These are phyloP conservation scores for Anagyrus pseudococci DNA, from an alignment of 2,888 invertebrate genomes.

Conservation along the genomic window DNA sequence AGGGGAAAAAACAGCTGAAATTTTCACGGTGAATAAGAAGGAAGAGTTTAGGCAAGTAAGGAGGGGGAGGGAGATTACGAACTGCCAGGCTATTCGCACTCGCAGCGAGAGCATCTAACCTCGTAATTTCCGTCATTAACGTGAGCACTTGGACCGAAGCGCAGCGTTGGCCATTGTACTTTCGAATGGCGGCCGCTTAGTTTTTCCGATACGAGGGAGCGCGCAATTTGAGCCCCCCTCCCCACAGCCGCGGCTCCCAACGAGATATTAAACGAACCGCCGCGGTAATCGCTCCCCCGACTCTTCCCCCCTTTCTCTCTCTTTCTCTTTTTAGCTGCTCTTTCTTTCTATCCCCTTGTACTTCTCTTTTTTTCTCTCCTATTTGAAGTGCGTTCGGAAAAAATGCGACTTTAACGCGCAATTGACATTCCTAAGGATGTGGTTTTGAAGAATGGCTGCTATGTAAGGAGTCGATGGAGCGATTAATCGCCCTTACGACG, in stretches of 20 bases:
- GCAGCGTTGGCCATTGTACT: too few relatives aligned
- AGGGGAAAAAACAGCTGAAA: too few relatives aligned
- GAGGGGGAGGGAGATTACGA: too few relatives aligned
- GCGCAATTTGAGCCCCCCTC: conserved; percentile 6
- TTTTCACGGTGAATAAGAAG: too few relatives aligned
- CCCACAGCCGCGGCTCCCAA: background rate
- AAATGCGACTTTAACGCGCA: conserved; percentile 12
- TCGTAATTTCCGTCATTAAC: background rate
- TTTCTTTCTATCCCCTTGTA: too few relatives aligned
- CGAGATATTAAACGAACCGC: conserved; percentile 8
- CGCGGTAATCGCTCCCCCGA: conserved; percentile 2
- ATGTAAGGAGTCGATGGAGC: background rate
- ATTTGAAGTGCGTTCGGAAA: background rate
- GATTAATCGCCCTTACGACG: background rate
- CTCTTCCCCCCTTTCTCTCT: background rate
- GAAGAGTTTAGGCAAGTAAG: too few relatives aligned
- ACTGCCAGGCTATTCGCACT: too few relatives aligned
- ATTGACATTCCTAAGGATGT: background rate
- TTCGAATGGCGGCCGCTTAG: too few relatives aligned
- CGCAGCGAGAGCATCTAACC: too few relatives aligned
- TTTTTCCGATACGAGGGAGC: background rate
- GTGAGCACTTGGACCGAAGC: too few relatives aligned
- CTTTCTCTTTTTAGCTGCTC: background rate
- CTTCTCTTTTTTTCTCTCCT: conserved; percentile 1
- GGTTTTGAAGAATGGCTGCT: background rate